Evolutionary conservation across 2,888 invertebrate species (phyloP), one percentile per base, ranked within the genome.

Genomic region (Ormyrus rosae): DNA sequence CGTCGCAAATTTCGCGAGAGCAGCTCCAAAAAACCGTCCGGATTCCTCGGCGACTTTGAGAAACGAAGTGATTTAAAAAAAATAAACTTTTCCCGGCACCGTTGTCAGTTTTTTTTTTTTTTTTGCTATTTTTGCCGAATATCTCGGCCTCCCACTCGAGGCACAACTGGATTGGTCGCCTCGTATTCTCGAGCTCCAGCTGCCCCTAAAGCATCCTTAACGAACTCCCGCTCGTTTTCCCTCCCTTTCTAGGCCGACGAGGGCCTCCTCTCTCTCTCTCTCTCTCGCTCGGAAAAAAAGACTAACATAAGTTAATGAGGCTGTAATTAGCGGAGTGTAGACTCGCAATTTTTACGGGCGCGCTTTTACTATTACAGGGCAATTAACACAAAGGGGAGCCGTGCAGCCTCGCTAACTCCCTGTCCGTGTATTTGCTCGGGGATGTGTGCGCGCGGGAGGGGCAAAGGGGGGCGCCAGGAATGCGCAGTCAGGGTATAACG

Each of bases 281-380:
- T 34, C 45, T 34, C n/a, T 56, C 69, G 56, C 9, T 46, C 69
- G 67, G 53, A 45, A 45, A 46, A 50, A 45, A 46, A 10, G 60
- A 75, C 68, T 48, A 34, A 71, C 58, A 72, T 71, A 72, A 78
- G 72, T 72, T 72, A 71, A 78, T 78, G 72, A 78, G 72, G 11
- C 61, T 61, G 78, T 68, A 78, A 72, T 78, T 78, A 78, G 71
- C 71, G 19, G 68, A 65, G 60, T 72, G 67, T 72, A 68, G 78
- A 67, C 11, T 53, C 10, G 8, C 45, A 72, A 72, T 78, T 72
- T 75, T 78, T 78, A 58, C 13, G 56, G 48, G 34, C 51, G 5
- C 19, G 34, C 13, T 58, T 48, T 64, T 46, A 63, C 69, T 70
- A 77, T 70, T 77, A 77, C 68, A 67, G 67, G 46, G 61, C 61